phyloP scores from a whole-genome alignment of 2,113 vertebrate species.

The Ariopsis seemanni region DNA sequence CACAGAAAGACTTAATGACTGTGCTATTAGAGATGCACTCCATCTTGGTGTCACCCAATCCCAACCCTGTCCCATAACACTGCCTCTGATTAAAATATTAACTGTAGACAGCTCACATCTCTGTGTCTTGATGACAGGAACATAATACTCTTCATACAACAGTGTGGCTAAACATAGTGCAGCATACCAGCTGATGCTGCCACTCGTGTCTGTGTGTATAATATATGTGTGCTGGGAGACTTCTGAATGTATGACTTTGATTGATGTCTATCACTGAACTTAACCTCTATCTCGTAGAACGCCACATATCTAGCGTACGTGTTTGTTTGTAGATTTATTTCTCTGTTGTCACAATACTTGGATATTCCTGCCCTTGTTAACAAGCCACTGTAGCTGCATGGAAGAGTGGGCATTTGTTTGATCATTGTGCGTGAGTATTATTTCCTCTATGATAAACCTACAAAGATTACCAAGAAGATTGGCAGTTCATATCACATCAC shows the following conservation, averaged over 20 bases:
- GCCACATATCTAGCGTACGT: not conserved
- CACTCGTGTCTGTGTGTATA: slow-evolving; percentile 49
- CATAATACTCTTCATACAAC: slow-evolving; percentile 50
- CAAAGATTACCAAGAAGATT: not conserved
- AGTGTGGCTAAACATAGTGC: slow-evolving; percentile 63
- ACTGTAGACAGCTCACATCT: slow-evolving; percentile 64
- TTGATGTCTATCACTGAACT: not conserved
- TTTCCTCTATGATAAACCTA: slow-evolving; percentile 7
- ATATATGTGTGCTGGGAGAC: not conserved
- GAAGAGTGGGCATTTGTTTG: not conserved
- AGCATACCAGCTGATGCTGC: slow-evolving; percentile 60
- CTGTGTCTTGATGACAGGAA: slow-evolving; percentile 60
- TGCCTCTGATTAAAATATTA: slow-evolving; percentile 63
- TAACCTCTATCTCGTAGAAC: not conserved
- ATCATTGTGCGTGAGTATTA: not conserved
- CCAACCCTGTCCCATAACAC: slow-evolving; percentile 27
- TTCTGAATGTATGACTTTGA: slow-evolving; percentile 12
- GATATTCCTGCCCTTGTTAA: not conserved
- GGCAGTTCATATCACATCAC: not conserved
- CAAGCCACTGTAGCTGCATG: not conserved
- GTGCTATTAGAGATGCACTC: not conserved
- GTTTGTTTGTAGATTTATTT: not conserved
- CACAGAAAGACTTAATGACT: slow-evolving; percentile 24
- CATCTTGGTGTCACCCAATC: not conserved
- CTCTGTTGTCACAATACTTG: not conserved